Percentiles rank a stretch among this genome's conserved stretches.
These are phyloP conservation scores for Orestias chungarensis DNA, from an alignment of 2,797 vertebrate genomes.

Conservation along the genomic window DNA sequence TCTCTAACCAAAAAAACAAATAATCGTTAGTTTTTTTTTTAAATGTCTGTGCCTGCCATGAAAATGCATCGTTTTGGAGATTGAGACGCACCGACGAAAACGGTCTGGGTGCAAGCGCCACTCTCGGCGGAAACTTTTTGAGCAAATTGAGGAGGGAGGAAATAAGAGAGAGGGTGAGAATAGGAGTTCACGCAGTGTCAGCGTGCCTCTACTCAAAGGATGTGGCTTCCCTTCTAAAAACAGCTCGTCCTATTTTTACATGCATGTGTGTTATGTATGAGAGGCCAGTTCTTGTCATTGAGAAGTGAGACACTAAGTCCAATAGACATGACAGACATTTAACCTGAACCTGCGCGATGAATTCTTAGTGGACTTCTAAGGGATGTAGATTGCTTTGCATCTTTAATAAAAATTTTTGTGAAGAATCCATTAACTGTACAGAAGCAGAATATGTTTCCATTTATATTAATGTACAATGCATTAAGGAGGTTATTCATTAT, in stretches of 20 bases:
- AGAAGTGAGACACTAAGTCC: constrained; percentile 8
- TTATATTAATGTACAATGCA: not conserved
- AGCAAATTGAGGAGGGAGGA: not conserved
- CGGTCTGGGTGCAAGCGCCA: not conserved
- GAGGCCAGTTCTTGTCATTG: constrained; percentile 11
- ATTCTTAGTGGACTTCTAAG: too few species aligned
- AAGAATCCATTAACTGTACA: not conserved
- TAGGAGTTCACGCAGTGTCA: not conserved
- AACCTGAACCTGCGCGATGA: too few species aligned
- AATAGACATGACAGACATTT: not conserved
- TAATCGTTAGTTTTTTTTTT: too few species aligned
- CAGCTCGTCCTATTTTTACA: constrained; percentile 47
- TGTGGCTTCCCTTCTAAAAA: constrained; percentile 56
- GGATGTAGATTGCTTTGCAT: not conserved
- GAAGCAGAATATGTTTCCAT: not conserved
- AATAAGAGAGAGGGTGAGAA: constrained; percentile 1
- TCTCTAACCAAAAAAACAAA: too few species aligned
- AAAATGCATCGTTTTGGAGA: not conserved
- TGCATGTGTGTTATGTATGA: constrained; percentile 16
- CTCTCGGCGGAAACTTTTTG: constrained; percentile 16
- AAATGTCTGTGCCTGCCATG: not conserved
- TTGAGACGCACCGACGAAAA: not conserved
- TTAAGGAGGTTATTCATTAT: not conserved
- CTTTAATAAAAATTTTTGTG: not conserved
- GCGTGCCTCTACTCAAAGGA: constrained; percentile 49